Evolutionary conservation across 2,113 vertebrate genomes (phyloP), one percentile per base, ranked within the genome.

Genomic region (Ammodramus savannarum): DNA sequence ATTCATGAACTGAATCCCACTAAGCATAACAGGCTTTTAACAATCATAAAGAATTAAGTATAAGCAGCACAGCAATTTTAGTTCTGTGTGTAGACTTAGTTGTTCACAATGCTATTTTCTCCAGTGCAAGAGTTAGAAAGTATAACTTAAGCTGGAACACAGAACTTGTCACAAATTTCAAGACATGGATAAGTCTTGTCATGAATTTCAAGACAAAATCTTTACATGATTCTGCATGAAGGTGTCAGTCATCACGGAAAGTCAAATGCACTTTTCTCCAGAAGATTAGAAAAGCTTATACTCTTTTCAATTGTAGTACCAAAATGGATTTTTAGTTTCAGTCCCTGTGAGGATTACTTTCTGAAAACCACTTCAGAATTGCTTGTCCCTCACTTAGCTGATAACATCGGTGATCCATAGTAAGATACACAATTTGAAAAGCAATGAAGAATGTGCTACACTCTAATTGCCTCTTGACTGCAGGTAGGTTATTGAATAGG

Each of bases 381-480:
- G 19, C 89, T 93, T 91, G 39, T 58, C 14, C 76, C 39, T 90
- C 51, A 49, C 68, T 90, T 69, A 59, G 59, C 43, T 62, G 46
- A 48, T 86, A 88, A 63, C 34, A 32, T 77, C 22, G 26, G 72
- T 68, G 86, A 86, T 94, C 84, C 73, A 27, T 61, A 55, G 54
- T 62, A 89, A 81, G 65, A 92, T 65, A 79, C 85, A 92, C 48
- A 68, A 34, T 87, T 46, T 96, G 48, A 76, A 93, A 94, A 80
- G 55, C 85, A 91, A 9, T 74, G 75, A 92, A 94, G 68, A 94
- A 74, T 83, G 85, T 78, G 75, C 85, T 86, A 21, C 13, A 38
- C 17, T 86, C 41, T 91, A 75, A 94, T 91, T 94, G 76, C 39
- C 71, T 93, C 78, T 90, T 93, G 67, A 85, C 74, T 86, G 74